Evolutionary conservation across 1,140 invertebrate species (phyloP).

Genomic region (Caligus rogercresseyi): DNA sequence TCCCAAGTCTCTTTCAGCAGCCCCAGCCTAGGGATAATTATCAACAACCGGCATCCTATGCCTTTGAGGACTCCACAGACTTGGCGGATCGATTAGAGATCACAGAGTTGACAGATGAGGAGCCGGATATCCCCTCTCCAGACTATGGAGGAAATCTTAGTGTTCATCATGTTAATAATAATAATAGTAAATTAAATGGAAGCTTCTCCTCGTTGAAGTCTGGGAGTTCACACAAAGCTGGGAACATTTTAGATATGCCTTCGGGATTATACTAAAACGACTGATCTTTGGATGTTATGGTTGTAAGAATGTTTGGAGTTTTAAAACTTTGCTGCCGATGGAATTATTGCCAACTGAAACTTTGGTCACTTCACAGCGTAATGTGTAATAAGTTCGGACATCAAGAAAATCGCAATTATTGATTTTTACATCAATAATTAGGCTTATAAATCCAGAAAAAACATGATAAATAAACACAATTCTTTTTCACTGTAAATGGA

Average conservation of each 20-base stretch:
- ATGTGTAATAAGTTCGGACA: too few relatives aligned
- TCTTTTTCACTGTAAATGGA: too few relatives aligned
- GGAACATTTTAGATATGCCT: constrained; percentile 24
- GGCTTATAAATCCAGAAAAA: too few relatives aligned
- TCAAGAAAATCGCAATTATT: too few relatives aligned
- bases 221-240: constrained; percentile 15
- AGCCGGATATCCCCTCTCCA: constrained; percentile 24
- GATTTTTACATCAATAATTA: too few relatives aligned
- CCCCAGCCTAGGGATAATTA: background rate
- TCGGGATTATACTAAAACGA: constrained; percentile 24
- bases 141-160: constrained; percentile 23
- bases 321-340: too few relatives aligned
- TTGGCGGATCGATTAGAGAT: constrained; percentile 8
- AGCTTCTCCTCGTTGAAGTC: constrained; percentile 18
- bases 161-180: constrained; percentile 1
- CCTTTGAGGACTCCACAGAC: background rate
- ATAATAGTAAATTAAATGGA: background rate
- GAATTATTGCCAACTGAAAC: too few relatives aligned
- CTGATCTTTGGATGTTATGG: background rate
- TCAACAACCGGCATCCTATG: background rate
- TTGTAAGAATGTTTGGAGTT: too few relatives aligned
- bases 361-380: too few relatives aligned
- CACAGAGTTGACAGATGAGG: constrained; percentile 19
- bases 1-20: background rate
- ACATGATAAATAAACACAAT: too few relatives aligned